Evolutionary conservation across 2,113 vertebrate genomes (phyloP).

Genomic region (Miniopterus natalensis): DNA sequence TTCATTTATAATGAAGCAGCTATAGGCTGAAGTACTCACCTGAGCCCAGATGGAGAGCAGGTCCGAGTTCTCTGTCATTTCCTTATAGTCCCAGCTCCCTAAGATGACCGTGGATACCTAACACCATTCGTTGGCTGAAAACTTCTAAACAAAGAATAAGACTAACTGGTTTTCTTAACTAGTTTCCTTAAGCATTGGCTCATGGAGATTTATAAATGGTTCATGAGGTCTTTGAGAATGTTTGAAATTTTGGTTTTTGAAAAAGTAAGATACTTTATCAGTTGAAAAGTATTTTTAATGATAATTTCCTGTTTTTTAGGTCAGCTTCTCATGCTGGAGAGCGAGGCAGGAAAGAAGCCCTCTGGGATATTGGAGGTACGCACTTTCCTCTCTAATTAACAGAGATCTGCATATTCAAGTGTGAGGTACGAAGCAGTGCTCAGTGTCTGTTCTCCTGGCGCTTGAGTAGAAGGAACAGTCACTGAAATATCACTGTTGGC

Average conservation of each 20-base stretch:
- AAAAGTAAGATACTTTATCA: constrained; percentile 1
- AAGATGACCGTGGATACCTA: background rate
- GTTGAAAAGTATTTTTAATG: background rate
- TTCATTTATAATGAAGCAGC: constrained; percentile 65
- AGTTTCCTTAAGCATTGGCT: background rate
- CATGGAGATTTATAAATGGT: background rate
- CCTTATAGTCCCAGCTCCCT: background rate
- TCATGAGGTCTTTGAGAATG: background rate
- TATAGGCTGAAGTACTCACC: background rate
- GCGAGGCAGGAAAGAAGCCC: background rate
- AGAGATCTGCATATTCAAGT: background rate
- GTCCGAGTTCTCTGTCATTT: background rate
- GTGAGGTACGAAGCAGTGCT: background rate
- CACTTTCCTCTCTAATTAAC: background rate
- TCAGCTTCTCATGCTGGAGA: background rate
- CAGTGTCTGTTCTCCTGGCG: background rate
- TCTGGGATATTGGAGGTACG: background rate
- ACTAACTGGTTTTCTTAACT: background rate
- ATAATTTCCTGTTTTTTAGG: background rate
- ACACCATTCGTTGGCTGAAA: background rate
- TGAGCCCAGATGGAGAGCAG: background rate
- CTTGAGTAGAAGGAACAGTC: background rate
- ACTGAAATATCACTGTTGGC: background rate
- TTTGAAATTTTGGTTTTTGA: constrained; percentile 1
- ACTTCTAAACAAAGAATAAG: background rate